Evolutionary conservation across 2,888 invertebrate species (phyloP).

Genomic region (Lampropteryx suffumata): DNA sequence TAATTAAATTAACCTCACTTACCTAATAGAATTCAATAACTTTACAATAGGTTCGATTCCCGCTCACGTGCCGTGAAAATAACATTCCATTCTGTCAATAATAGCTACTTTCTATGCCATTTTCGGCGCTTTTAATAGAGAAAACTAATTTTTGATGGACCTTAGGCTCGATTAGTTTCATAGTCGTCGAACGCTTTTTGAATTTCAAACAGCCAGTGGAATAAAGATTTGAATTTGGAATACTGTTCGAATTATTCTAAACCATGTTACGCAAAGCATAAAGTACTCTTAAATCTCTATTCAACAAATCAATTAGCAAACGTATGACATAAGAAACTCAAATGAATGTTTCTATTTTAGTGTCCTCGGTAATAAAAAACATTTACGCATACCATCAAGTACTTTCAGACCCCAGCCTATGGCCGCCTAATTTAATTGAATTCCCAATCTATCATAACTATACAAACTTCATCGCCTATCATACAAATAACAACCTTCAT

Average conservation of each 20-base stretch:
- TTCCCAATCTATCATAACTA: conserved; percentile 54
- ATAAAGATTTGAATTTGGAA: too few relatives aligned
- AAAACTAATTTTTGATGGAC: conserved; percentile 48
- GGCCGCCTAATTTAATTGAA: conserved; percentile 65
- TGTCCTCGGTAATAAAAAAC: conserved; percentile 41
- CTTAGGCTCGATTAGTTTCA: conserved; percentile 9
- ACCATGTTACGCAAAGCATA: too few relatives aligned
- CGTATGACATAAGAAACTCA: conserved; percentile 22
- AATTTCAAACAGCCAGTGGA: not conserved
- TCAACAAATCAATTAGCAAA: too few relatives aligned
- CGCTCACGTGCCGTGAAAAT: conserved; percentile 71
- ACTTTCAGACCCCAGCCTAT: conserved; percentile 44
- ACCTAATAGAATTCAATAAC: too few relatives aligned
- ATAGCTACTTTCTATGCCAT: conserved; percentile 73
- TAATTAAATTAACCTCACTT: too few relatives aligned
- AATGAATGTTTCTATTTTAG: conserved; percentile 28
- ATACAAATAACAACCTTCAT: conserved; percentile 19
- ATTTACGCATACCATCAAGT: conserved; percentile 6
- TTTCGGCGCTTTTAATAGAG: conserved; percentile 56
- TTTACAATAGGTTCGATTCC: conserved; percentile 52
- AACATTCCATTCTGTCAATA: conserved; percentile 62
- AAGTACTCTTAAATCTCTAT: too few relatives aligned
- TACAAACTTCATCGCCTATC: conserved; percentile 4
- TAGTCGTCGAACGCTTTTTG: not conserved
- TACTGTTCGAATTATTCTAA: too few relatives aligned